A percentile compares a stretch with the other conserved stretches of the same genome.
These are phyloP conservation scores for Carcharodon carcharias DNA, from an alignment of 2,797 vertebrate genomes.

Conservation along the genomic window DNA sequence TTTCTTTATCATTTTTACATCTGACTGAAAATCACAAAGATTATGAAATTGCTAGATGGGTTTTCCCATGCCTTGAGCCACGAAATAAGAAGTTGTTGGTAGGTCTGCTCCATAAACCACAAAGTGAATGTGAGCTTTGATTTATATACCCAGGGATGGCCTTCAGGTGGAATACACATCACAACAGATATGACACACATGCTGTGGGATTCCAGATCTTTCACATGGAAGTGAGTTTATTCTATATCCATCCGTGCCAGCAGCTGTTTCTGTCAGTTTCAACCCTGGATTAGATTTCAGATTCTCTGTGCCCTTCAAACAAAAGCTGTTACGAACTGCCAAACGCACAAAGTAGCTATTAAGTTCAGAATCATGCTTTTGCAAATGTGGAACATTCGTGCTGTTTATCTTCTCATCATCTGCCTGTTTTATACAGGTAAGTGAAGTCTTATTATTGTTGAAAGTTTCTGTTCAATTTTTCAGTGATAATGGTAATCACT, in stretches of 20 bases:
- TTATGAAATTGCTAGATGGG: background rate
- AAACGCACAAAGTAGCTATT: background rate
- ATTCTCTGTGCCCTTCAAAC: constrained; percentile 20
- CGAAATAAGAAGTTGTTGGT: background rate
- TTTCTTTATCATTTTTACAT: background rate
- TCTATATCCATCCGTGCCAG: background rate
- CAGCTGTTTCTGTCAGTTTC: constrained; percentile 35
- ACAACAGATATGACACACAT: background rate
- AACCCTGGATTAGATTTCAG: constrained; percentile 6
- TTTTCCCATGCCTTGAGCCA: background rate
- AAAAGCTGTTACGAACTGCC: background rate
- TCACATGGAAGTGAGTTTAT: background rate
- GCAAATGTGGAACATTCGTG: background rate
- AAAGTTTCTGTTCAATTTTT: background rate
- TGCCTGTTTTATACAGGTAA: constrained; percentile 21
- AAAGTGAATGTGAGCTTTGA: background rate
- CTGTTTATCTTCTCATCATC: background rate
- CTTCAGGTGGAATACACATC: background rate
- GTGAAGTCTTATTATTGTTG: background rate
- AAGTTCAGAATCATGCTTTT: background rate
- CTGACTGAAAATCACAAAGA: background rate
- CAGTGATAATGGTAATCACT: background rate
- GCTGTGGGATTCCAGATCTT: background rate
- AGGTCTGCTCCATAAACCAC: background rate
- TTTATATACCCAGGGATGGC: background rate